phyloP scores from a whole-genome alignment of 2,113 vertebrate genomes.

The Myotis lucifugus region DNA sequence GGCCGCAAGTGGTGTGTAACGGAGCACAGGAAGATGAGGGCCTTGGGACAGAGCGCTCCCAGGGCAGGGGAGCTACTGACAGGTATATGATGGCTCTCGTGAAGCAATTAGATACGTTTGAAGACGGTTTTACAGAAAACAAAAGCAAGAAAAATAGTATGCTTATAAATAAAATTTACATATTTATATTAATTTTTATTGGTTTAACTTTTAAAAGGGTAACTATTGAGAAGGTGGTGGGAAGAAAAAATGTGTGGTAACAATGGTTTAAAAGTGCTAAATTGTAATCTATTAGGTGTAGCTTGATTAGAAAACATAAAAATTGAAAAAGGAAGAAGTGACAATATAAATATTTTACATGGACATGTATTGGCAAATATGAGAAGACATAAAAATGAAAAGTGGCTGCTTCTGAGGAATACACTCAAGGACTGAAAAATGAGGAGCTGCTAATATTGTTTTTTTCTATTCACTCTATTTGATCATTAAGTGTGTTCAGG shows the following conservation, averaged over 20 bases:
- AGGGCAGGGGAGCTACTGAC: no score
- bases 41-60: background rate
- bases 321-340: constrained; percentile 1
- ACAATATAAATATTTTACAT: background rate
- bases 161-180: background rate
- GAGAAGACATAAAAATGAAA: background rate
- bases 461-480: background rate
- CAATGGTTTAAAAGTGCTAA: background rate
- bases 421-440: background rate
- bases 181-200: background rate
- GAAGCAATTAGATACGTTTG: background rate
- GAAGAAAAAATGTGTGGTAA: background rate
- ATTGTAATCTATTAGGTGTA: background rate
- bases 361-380: background rate
- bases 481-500: background rate
- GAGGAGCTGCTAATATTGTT: background rate
- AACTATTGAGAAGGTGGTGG: background rate
- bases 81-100: background rate
- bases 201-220: background rate
- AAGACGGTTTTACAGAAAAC: background rate
- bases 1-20: background rate
- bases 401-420: background rate
- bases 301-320: background rate
- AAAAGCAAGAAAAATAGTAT: background rate
- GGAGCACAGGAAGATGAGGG: background rate